phyloP scores from a whole-genome alignment of 2,888 invertebrate species.

The Digitonthophagus gazella region DNA sequence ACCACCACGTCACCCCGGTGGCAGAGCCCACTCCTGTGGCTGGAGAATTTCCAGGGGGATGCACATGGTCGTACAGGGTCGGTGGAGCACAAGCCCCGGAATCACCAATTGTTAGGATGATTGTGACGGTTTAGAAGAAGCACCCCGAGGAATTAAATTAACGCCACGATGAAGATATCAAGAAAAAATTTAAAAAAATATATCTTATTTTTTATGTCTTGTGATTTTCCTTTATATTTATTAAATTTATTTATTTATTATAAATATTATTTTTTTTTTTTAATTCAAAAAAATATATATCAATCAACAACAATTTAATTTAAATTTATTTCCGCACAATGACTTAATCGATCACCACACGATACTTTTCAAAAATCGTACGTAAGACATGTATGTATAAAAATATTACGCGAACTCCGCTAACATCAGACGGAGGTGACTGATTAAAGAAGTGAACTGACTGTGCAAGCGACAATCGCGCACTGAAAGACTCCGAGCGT shows the following conservation, averaged over 20 bases:
- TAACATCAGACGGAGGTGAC: background rate
- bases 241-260: background rate
- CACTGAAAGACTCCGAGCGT: constrained; percentile 50
- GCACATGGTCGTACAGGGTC: constrained; percentile 82
- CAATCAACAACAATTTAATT: background rate
- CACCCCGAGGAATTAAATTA: background rate
- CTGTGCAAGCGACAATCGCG: constrained; percentile 42
- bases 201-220: background rate
- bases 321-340: too few relatives aligned
- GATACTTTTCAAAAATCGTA: too few relatives aligned
- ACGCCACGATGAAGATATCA: background rate
- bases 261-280: too few relatives aligned
- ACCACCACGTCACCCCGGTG: constrained; percentile 83
- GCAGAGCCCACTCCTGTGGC: constrained; percentile 80
- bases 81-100: constrained; percentile 76
- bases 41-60: constrained; percentile 68
- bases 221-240: too few relatives aligned
- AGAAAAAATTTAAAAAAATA: background rate
- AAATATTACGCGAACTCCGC: background rate
- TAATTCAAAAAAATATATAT: too few relatives aligned
- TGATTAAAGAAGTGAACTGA: background rate
- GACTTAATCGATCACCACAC: too few relatives aligned
- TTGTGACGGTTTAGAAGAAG: constrained; percentile 39
- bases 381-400: background rate
- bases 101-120: constrained; percentile 66